Percentiles rank a stretch among this genome's conserved stretches.
Conservation (phyloP, 2,797 vertebrate genomes). For the Enteromius thamalakanensis region DNA sequence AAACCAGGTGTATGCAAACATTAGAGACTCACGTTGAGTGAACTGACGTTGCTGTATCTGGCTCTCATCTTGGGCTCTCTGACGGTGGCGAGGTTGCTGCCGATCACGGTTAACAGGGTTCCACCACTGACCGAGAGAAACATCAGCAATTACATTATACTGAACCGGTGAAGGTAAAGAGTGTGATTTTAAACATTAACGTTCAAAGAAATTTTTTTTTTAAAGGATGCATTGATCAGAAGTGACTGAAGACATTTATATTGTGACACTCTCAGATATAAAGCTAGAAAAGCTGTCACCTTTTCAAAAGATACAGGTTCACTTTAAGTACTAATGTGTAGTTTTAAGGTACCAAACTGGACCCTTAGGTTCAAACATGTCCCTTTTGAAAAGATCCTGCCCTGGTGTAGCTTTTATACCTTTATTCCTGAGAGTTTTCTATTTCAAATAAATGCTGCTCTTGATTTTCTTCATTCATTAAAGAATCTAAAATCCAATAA, state of each 20-base stretch:
- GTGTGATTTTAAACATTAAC: not conserved
- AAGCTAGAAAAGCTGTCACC: too few relatives aligned
- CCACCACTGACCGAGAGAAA: slow-evolving; percentile 83
- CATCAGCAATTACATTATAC: not conserved
- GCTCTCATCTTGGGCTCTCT: slow-evolving; percentile 94
- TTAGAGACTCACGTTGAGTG: slow-evolving; percentile 86
- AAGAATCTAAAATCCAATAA: not conserved
- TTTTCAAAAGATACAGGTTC: too few relatives aligned
- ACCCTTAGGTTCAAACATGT: too few relatives aligned
- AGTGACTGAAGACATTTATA: not conserved
- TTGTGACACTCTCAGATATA: too few relatives aligned
- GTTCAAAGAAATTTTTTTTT: not conserved
- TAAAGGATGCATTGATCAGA: not conserved
- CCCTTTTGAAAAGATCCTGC: too few relatives aligned
- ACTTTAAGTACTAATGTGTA: too few relatives aligned
- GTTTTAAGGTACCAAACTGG: too few relatives aligned
- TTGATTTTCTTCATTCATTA: not conserved
- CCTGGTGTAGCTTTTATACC: too few relatives aligned
- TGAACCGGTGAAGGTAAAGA: not conserved
- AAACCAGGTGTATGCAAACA: not conserved
- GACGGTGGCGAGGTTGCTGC: slow-evolving; percentile 93
- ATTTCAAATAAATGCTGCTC: not conserved
- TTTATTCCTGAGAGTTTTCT: not conserved
- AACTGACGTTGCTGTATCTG: slow-evolving; percentile 86
- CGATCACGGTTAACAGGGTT: slow-evolving; percentile 88